Conservation (phyloP, 2,113 vertebrate genomes). For the Ursus arctos region DNA sequence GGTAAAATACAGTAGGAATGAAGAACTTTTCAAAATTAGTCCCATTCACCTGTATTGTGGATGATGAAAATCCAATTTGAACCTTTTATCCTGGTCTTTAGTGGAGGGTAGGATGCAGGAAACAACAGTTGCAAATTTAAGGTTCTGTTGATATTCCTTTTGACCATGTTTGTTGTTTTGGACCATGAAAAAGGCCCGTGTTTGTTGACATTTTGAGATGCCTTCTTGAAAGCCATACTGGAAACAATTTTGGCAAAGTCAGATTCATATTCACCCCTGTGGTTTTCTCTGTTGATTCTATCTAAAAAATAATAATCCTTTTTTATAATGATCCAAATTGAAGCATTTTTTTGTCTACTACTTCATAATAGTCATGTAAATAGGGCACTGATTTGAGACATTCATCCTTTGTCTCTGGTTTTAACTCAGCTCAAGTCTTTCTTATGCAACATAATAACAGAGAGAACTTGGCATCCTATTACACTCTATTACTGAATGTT, state of each 20-base stretch:
- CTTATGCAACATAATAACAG: background rate
- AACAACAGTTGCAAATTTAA: background rate
- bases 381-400: background rate
- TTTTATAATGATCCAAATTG: background rate
- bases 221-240: background rate
- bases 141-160: background rate
- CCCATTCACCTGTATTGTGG: background rate
- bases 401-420: background rate
- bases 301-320: background rate
- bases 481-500: conserved; percentile 36
- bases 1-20: background rate
- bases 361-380: background rate
- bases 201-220: background rate
- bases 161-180: background rate
- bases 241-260: conserved; percentile 39
- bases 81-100: background rate
- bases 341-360: background rate
- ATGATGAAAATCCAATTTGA: background rate
- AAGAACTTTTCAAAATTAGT: background rate
- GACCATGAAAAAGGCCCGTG: background rate
- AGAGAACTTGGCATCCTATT: background rate
- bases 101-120: background rate
- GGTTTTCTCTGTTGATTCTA: background rate
- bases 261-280: background rate
- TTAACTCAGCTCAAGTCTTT: background rate